Evolutionary conservation across 1,140 invertebrate species (phyloP), one percentile per base, ranked within the genome.

Genomic region (Eumeta japonica): DNA sequence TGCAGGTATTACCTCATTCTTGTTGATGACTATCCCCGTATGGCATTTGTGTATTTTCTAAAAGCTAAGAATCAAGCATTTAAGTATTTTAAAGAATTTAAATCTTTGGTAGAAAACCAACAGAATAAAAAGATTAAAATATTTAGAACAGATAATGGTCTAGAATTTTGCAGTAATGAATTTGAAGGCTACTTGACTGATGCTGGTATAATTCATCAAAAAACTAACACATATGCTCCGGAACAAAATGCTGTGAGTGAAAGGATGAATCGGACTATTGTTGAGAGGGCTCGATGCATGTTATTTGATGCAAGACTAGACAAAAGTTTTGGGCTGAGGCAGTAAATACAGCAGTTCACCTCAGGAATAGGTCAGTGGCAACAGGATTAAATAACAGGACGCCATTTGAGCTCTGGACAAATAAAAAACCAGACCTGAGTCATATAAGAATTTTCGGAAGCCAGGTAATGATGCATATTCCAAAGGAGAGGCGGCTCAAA

Each of bases 1-100:
- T 43, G 53, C 10, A 46, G 36, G 28, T 76, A 68, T 47, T 59
- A 62, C 20, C n/a, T 67, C 3, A 55, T 65, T 0, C 46, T 72
- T 17, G 47, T 60, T 10, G 64, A 74, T 48, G 60, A 72, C 19
- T 55, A 28, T 34, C 48, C 48, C 18, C 30, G 50, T 28, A 58
- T 55, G 39, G 28, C 43, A 5, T 48, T 45, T 47, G 54, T 66
- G 10, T 70, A 61, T 34, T 64, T 68, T 36, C 18, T 71, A 10
- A 50, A 52, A 41, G 18, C 39, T 2, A 74, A 73, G 44, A 38
- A 20, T n/a, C n/a, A n/a, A n/a, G n/a, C n/a, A n/a, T n/a, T n/a
- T n/a, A n/a, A n/a, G n/a, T n/a, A n/a, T n/a, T 58, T 56, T 45
- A 58, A 42, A 44, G 44, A 54, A 16, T 71, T 52, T 39, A 56